Evolutionary conservation across 2,797 vertebrate species (phyloP), one percentile per base, ranked within the genome.

Genomic region (Paguma larvata): DNA sequence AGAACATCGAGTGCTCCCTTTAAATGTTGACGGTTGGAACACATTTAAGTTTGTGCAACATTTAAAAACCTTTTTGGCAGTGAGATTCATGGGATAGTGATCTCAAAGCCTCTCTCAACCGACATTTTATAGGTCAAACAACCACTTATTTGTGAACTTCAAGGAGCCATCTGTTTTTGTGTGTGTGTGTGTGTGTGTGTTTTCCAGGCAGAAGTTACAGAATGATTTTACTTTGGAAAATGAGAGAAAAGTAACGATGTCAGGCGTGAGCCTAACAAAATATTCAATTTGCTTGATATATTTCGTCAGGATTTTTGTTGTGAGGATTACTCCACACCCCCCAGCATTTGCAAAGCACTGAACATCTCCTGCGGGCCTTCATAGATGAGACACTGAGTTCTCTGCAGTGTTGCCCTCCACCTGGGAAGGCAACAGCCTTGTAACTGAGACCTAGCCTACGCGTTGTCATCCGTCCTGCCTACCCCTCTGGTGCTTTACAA

Each of bases 391-490:
- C 97, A 48, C 75, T 92, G 91, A 80, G 59, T 97, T 91, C 92
- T 86, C 63, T 48, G n/a, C 70, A 41, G 0, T 10, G 41, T 88
- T 95, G 92, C 88, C 85, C 95, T 85, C 96, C 96, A 94, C 95
- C 92, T 97, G 91, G 96, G 94, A 91, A 88, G 95, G 92, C 97
- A 63, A 59, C 95, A 91, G 82, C 91, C 48, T 78, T 96, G 97
- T 97, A 98, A 98, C 63, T 91, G 94, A 97, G 97, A 93, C 96
- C 84, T n/a, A 63, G 85, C 53, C 23, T 78, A 85, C 75, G 96
- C 94, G 85, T 88, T 96, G 92, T 95, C 96, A 85, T 93, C 88
- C 85, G 85, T 97, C 67, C 82, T 41, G 83, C 88, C 92, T 92
- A 89, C 65, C 78, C 46, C 73, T 92, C 93, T 82, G 48, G 83